Conservation (phyloP, 2,113 vertebrate species). For the Empidonax traillii region DNA sequence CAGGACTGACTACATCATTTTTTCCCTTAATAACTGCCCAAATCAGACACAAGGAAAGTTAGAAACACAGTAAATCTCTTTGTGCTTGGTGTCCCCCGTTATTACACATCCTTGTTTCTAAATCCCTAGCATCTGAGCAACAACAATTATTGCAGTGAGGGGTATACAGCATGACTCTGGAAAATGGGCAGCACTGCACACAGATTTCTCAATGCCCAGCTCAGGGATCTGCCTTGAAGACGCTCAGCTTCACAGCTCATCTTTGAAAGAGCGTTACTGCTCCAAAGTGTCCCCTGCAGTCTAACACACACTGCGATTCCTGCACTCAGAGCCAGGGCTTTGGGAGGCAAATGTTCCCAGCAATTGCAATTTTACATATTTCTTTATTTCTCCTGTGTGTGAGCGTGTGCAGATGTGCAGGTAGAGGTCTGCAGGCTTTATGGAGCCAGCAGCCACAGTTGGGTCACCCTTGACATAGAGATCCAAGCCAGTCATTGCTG, state of each 20-base stretch:
- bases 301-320: not conserved
- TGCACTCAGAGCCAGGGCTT: not conserved
- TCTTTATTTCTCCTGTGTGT: not conserved
- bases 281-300: not conserved
- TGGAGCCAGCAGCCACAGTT: not conserved
- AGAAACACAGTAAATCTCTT: not conserved
- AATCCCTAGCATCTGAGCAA: not conserved
- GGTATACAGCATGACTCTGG: not conserved
- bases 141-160: not conserved
- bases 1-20: not conserved
- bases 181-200: fast-evolving
- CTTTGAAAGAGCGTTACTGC: not conserved
- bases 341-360: not conserved
- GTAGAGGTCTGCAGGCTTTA: not conserved
- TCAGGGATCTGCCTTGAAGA: not conserved
- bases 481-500: fast-evolving
- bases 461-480: not conserved
- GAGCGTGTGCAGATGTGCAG: too few species aligned
- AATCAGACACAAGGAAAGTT: not conserved
- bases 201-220: not conserved
- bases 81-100: not conserved
- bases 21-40: not conserved
- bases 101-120: not conserved
- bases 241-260: not conserved
- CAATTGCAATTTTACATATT: not conserved